Base-by-base conservation (phyloP, 2,888 invertebrate species). In the Metellina segmentata region DNA sequence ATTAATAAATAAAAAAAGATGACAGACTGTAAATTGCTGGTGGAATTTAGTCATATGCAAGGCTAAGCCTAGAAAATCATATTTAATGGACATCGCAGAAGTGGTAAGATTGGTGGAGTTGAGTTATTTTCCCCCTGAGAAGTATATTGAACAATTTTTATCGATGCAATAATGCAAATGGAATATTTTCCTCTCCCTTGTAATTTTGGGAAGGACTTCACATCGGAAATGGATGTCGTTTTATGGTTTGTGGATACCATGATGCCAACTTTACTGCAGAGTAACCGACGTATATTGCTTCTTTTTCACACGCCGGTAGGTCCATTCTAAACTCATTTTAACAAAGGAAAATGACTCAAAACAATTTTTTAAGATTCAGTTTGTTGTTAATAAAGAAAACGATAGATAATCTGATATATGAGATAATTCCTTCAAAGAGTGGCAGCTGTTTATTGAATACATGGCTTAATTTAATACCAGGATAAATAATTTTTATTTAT, bases 1-100 rank as follows among this genome's bases (percentile, higher is more conserved):
- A 77, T 13, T 48, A 77, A 69, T 49, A 77, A 77, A 69, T 69
- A 69, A 75, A 61, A 34, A 74, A 83, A 83, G 20, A 49, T 8
- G 20, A 13, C 48, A 78, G 71, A 20, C 81, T 72, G 49, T 69
- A 90, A 90, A 85, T 90, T 85, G 81, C 74, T 34, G 85, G 61
- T 79, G 72, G 85, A 69, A 34, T 90, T 90, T 86, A 81, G 72
- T 85, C 61, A 85, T 79, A 78, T 11, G 90, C 20, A 85, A 82
- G 91, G 86, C 86, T 91, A 91, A 87, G 69, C 87, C 71, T 91
- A 91, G 75, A 90, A 90, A 85, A 90, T 77, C 87, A 81, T 52
- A 81, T 81, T 82, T 87, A 86, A 91, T 86, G 49, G 87, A n/a
- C 71, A 79, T 70, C 16, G 51, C 69, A 6, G 61, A 75, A 61